Conservation (phyloP, 2,888 invertebrate species). For the Aphidius colemani region DNA sequence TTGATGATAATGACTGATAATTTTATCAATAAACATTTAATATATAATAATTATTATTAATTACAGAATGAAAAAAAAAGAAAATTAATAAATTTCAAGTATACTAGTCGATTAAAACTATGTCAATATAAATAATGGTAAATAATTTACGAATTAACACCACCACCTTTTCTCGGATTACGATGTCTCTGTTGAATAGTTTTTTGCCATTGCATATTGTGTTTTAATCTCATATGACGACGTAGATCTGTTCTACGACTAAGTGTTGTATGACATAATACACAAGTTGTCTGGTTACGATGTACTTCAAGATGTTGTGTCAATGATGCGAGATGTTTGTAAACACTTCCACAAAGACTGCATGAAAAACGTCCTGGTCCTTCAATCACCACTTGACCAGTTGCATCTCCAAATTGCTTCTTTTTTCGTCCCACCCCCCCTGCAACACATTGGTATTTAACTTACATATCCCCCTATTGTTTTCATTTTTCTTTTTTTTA, state of each 20-base stretch:
- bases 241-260: conserved; percentile 61
- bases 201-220: conserved; percentile 60
- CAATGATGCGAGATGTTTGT: conserved; percentile 60
- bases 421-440: conserved; percentile 60
- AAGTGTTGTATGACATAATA: conserved; percentile 60
- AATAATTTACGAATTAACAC: conserved; percentile 49
- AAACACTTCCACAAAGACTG: conserved; percentile 60
- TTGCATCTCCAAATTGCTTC: conserved; percentile 59
- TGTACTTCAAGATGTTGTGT: conserved; percentile 61
- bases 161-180: conserved; percentile 42
- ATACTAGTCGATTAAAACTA: background rate
- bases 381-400: conserved; percentile 60
- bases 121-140: background rate
- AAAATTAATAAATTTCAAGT: too few species aligned
- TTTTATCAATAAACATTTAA: too few species aligned
- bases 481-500: conserved; percentile 29
- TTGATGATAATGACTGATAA: too few species aligned
- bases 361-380: conserved; percentile 60
- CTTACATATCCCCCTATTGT: conserved; percentile 55
- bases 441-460: conserved; percentile 58
- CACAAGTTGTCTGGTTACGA: conserved; percentile 60
- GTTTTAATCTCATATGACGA: conserved; percentile 59
- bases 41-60: too few species aligned
- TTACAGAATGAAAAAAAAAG: too few species aligned
- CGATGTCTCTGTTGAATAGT: conserved; percentile 56